Evolutionary conservation across 2,888 invertebrate genomes (phyloP).

Genomic region (Cerceris rybyensis): DNA sequence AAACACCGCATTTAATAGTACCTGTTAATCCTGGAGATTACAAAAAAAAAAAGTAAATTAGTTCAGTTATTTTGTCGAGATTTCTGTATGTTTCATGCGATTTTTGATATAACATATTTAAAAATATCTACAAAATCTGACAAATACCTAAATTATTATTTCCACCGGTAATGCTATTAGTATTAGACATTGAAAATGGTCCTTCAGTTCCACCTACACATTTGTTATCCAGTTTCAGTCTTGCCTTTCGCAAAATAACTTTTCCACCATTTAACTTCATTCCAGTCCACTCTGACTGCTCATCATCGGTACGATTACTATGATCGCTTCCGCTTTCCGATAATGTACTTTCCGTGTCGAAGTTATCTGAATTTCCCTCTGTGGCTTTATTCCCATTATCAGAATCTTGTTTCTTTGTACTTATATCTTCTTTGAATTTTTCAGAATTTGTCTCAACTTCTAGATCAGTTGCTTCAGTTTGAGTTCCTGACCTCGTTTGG

Average conservation of each 20-base stretch:
- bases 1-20: conserved; percentile 90
- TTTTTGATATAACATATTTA: too few relatives aligned
- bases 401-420: conserved; percentile 79
- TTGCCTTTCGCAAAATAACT: conserved; percentile 87
- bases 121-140: not conserved
- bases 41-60: not conserved
- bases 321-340: conserved; percentile 76
- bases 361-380: conserved; percentile 63
- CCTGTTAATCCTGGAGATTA: conserved; percentile 84
- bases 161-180: conserved; percentile 67
- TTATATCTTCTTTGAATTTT: conserved; percentile 59
- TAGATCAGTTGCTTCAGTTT: conserved; percentile 59
- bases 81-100: not conserved
- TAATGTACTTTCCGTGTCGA: conserved; percentile 72
- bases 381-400: conserved; percentile 80
- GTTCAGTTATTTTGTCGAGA: not conserved
- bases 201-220: conserved; percentile 84
- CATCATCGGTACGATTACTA: conserved; percentile 76
- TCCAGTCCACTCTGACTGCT: conserved; percentile 81
- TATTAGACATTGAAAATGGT: conserved; percentile 84
- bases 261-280: conserved; percentile 85
- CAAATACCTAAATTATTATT: conserved; percentile 72
- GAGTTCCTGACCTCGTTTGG: conserved; percentile 78
- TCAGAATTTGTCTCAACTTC: conserved; percentile 42
- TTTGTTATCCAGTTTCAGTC: conserved; percentile 84